A percentile compares a stretch with the other conserved stretches of the same genome.
Evolutionary conservation across 2,797 vertebrate genomes (phyloP).

Genomic region (Borostomias antarcticus): DNA sequence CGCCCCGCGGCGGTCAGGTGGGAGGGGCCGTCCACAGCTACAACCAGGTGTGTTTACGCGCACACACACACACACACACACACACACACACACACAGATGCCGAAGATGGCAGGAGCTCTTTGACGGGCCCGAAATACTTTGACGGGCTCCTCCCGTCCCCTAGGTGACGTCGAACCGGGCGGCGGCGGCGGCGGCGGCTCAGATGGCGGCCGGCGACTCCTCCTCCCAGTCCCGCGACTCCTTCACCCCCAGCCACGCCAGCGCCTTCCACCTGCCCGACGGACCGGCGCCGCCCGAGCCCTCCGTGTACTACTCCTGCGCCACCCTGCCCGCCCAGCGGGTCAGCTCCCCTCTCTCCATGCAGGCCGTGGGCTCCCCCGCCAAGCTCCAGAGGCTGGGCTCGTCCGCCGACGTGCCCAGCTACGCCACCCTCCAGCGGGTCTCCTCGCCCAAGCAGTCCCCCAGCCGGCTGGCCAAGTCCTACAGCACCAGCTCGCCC

Average conservation of each 20-base stretch:
- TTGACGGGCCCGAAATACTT: background rate
- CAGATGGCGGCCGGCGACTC: slow-evolving; percentile 82
- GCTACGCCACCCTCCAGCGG: slow-evolving; percentile 89
- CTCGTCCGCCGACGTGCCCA: slow-evolving; percentile 88
- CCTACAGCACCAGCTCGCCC: slow-evolving; percentile 97
- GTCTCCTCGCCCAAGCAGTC: slow-evolving; percentile 94
- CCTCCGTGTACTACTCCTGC: slow-evolving; percentile 90
- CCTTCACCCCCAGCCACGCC: slow-evolving; percentile 88
- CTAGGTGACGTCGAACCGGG: slow-evolving; percentile 87
- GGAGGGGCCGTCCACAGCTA: slow-evolving; percentile 91
- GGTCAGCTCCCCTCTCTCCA: slow-evolving; percentile 89
- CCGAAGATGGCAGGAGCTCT: background rate
- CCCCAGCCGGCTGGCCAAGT: slow-evolving; percentile 94
- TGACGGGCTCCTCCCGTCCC: slow-evolving; percentile 12
- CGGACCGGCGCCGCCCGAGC: slow-evolving; percentile 70
- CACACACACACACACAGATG: background rate
- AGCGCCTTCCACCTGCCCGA: slow-evolving; percentile 94
- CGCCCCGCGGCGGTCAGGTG: slow-evolving; percentile 80
- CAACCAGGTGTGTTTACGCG: slow-evolving; percentile 84
- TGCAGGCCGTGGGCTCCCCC: slow-evolving; percentile 88
- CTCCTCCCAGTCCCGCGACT: slow-evolving; percentile 82
- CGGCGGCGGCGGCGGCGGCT: slow-evolving; percentile 82
- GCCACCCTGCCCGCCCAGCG: slow-evolving; percentile 94
- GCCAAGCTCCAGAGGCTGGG: slow-evolving; percentile 93
- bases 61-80: background rate